Percentiles rank a stretch among this genome's conserved stretches.
Conservation (phyloP, 2,113 vertebrate genomes). For the Cephalopholis sonnerati region DNA sequence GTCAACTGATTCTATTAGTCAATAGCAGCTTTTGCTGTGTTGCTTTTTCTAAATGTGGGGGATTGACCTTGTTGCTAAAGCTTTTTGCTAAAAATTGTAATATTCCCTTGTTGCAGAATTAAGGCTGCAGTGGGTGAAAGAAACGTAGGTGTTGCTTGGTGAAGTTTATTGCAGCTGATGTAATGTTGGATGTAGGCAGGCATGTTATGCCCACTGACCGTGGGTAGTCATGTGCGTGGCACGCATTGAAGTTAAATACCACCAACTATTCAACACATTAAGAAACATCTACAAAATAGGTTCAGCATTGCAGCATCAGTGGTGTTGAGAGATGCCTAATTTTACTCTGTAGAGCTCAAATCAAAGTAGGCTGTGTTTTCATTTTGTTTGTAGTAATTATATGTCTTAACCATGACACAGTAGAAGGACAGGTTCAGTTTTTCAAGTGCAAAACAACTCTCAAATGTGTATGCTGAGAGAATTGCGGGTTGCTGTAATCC, state of each 20-base stretch:
- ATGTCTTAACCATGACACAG: neutral
- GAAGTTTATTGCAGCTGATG: constrained; percentile 56
- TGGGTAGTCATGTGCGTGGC: constrained; percentile 45
- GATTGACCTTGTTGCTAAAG: neutral
- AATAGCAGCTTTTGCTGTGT: neutral
- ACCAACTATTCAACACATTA: constrained; percentile 5
- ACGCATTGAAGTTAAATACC: constrained; percentile 8
- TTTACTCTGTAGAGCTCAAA: neutral
- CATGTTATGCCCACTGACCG: constrained; percentile 56
- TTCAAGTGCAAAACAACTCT: neutral
- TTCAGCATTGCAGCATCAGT: neutral
- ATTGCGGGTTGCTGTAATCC: neutral
- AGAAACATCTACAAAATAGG: neutral
- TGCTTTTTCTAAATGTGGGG: neutral
- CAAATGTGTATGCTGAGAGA: neutral
- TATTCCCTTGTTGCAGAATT: constrained; percentile 3
- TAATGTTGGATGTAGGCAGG: constrained; percentile 62
- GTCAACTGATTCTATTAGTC: neutral
- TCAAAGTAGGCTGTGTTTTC: neutral
- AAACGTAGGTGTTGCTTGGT: constrained; percentile 62
- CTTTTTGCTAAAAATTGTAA: neutral
- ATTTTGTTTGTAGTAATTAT: neutral
- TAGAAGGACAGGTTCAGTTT: constrained; percentile 10
- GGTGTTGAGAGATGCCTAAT: neutral
- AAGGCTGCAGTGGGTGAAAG: constrained; percentile 47